A percentile compares a stretch with the other conserved stretches of the same genome.
These are phyloP conservation scores for Caenorhabditis sp. DNA, from an alignment of 2,888 invertebrate species.

Conservation along the genomic window DNA sequence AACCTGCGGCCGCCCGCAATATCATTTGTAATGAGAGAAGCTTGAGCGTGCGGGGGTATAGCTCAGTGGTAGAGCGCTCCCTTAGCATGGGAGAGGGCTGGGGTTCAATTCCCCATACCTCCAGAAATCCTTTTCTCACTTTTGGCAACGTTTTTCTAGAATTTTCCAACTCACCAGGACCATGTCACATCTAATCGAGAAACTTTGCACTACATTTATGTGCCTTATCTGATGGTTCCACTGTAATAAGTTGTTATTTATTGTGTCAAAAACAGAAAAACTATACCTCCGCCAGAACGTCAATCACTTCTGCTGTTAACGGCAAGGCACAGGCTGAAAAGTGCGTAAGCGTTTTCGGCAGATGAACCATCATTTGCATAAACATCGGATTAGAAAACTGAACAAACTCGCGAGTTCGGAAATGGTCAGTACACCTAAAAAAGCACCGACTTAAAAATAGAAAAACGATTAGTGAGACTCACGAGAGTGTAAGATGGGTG, in stretches of 20 bases:
- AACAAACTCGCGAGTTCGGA: not conserved
- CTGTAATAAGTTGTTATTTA: no score
- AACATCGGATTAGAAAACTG: no score
- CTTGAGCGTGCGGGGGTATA: constrained; percentile 67
- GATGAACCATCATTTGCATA: not conserved
- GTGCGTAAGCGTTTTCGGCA: not conserved
- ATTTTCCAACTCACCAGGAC: not conserved
- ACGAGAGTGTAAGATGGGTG: not conserved
- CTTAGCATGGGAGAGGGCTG: constrained; percentile 72
- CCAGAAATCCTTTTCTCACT: constrained; percentile 41
- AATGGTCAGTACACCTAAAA: not conserved
- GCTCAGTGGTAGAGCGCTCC: constrained; percentile 74
- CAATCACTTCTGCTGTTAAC: not conserved
- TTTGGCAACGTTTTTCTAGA: no score
- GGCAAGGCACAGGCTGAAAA: not conserved
- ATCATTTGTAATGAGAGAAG: no score
- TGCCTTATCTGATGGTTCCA: no score
- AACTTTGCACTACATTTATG: not conserved
- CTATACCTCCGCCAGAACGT: not conserved
- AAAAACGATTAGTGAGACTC: not conserved
- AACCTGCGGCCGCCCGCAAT: no score
- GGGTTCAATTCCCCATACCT: constrained; percentile 70
- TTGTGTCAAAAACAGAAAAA: no score
- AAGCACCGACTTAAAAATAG: not conserved
- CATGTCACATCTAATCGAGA: not conserved